Base-by-base conservation (phyloP, 2,113 vertebrate species). In the Megaleporinus macrocephalus region DNA sequence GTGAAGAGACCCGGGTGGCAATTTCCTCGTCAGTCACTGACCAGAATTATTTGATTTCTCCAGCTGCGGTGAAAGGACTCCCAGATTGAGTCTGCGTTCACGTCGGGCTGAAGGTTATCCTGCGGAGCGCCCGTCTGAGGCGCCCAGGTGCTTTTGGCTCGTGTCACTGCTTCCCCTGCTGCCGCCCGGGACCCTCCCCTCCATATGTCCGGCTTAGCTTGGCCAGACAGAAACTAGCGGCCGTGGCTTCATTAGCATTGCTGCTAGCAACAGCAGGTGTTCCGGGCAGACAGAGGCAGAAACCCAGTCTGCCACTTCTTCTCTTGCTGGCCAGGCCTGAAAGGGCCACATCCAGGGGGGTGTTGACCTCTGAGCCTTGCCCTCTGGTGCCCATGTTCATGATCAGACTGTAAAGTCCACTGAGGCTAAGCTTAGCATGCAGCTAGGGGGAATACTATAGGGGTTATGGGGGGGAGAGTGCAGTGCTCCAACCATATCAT, bases 1-100 rank as follows among this genome's bases (percentile, higher is more conserved):
- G 44, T 30, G 61, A 55, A 74, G 59, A 49, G 69, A 51, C 76
- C 16, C 22, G 55, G 68, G 83, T 87, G 86, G 83, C 82, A 90
- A 89, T 90, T 87, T 88, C 86, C 80, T 84, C 84, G 85, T 91
- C 90, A 87, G 83, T 66, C 41, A 74, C 79, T 76, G 51, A 79
- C 76, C 78, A 86, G 65, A 91, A 87, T 87, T 81, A 90, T 91
- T 89, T 87, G 84, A 90, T 90, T 90, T 85, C 81, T 84, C 61
- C 66, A 77, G 82, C 82, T 86, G 88, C 85, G 89, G 87, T 90
- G 81, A 71, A 89, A 84, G 81, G 78, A 89, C 88, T 90, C 83
- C 73, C 84, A 89, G 88, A 92, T 88, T 84, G 87, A 88, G 84
- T 89, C 86, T 2, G 83, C 86, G 88, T 88, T 91, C 81, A 87